Evolutionary conservation across 1,140 invertebrate species (phyloP), one percentile per base, ranked within the genome.

Genomic region (Ostrea denselamellosa): DNA sequence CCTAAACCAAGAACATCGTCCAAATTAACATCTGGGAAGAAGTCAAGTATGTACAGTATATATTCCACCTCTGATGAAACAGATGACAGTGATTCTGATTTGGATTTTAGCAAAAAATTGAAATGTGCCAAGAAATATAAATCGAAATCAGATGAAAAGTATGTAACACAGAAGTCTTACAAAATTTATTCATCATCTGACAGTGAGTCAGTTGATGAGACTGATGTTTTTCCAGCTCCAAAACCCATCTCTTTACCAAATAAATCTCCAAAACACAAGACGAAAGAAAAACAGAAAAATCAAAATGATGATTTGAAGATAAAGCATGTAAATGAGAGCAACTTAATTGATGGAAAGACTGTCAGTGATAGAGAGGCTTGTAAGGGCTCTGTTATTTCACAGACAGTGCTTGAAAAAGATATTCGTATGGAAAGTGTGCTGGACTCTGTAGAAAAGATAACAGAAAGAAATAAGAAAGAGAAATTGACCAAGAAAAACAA

Each of bases 81-180:
- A 8, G 90, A 88, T 88, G 91, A 92, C 28, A 89, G 85, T 54
- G 92, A 92, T 54, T 89, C 90, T 53, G 90, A 90, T 34, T 86
- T 85, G 54, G 88, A 89, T 83, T 89, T 91, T 19, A 54, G 87
- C 44, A 86, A 85, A 44, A 58, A 85, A 44, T 58, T 65, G 25
- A 85, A 34, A 82, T 17, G 58, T 51, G 17, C 68, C 81, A 85
- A 81, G 34, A 25, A 71, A 88, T 86, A 90, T 89, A 68, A 71
- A n/a, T 58, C 44, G 77, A 86, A 77, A 58, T 19, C 52, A 65
- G 17, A 65, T 7, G 62, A 85, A 19, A 86, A 82, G 44, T 89
- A 89, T 62, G 83, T 68, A n/a, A 88, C 68, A 25, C 44, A 81
- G 28, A 86, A 81, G 65, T 62, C 62, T 10, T n/a, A 62, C 28